Percentiles rank a stretch among this genome's conserved stretches.
These are phyloP conservation scores for Perizoma affinitatum DNA, from an alignment of 2,888 invertebrate species.

Conservation along the genomic window DNA sequence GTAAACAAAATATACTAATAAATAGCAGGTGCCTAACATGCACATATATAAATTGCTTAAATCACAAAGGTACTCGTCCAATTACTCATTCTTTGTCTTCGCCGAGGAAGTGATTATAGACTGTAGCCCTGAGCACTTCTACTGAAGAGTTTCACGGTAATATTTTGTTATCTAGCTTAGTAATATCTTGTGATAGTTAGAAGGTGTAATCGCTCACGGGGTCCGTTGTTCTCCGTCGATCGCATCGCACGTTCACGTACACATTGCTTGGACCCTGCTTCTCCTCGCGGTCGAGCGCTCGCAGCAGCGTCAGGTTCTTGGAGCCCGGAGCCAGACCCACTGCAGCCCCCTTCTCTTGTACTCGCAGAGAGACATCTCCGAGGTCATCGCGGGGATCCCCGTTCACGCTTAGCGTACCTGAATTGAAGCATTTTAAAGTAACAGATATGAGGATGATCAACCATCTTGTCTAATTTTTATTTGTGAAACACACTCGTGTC, in stretches of 20 bases:
- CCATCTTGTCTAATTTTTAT: too few relatives aligned
- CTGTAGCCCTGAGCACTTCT: too few relatives aligned
- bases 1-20: too few relatives aligned
- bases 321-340: conserved; percentile 90
- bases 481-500: too few relatives aligned
- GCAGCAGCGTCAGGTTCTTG: conserved; percentile 91
- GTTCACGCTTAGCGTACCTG: conserved; percentile 89
- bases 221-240: conserved; percentile 89
- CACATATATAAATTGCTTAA: too few relatives aligned
- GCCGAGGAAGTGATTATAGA: too few relatives aligned
- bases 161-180: too few relatives aligned
- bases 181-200: not conserved
- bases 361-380: conserved; percentile 90
- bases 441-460: too few relatives aligned
- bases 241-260: conserved; percentile 94
- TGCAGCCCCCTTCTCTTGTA: conserved; percentile 92
- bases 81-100: too few relatives aligned
- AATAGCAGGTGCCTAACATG: too few relatives aligned
- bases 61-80: too few relatives aligned
- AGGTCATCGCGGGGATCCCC: conserved; percentile 89
- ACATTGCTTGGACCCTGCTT: conserved; percentile 92
- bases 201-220: conserved; percentile 81
- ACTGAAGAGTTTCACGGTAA: too few relatives aligned
- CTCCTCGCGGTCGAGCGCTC: conserved; percentile 93
- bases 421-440: not conserved